These are phyloP conservation scores for Pseudochaenichthys georgianus DNA, from an alignment of 2,797 vertebrate genomes.

Conservation along the genomic window DNA sequence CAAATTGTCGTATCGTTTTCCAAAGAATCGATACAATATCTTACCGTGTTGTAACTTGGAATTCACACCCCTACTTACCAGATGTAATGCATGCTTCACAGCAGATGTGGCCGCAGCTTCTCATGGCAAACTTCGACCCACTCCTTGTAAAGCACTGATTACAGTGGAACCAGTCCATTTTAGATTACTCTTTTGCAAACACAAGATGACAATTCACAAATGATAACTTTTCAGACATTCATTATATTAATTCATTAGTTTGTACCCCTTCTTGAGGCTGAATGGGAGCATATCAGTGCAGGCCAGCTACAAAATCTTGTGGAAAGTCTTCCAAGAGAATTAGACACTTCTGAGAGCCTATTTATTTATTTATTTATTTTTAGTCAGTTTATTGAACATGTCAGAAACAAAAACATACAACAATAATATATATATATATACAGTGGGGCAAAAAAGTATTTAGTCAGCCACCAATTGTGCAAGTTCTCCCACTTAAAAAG, in stretches of 20 bases:
- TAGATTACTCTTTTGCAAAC: slow-evolving; percentile 13
- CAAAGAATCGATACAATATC: not conserved
- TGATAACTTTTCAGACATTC: not conserved
- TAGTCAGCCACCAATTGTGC: too few species aligned
- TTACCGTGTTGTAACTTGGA: not conserved
- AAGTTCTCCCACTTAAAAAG: too few species aligned
- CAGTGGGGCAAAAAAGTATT: too few species aligned
- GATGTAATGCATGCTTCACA: slow-evolving; percentile 87
- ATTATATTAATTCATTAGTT: too few species aligned
- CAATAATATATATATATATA: too few species aligned
- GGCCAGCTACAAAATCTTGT: not conserved
- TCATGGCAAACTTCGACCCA: slow-evolving; percentile 83
- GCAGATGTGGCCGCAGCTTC: slow-evolving; percentile 91
- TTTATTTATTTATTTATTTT: too few species aligned
- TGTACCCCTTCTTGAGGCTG: too few species aligned
- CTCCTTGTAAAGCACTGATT: slow-evolving; percentile 87
- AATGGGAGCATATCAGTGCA: not conserved
- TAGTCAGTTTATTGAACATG: too few species aligned
- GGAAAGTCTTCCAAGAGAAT: not conserved
- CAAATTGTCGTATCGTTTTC: not conserved
- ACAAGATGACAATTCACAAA: not conserved
- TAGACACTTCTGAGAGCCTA: not conserved
- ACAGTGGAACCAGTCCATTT: slow-evolving; percentile 94
- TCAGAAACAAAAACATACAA: too few species aligned
- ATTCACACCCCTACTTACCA: slow-evolving; percentile 72